These are phyloP conservation scores for Apostichopus californicus DNA, from an alignment of 35 echinoderm and acorn worm species.

Conservation along the genomic window DNA sequence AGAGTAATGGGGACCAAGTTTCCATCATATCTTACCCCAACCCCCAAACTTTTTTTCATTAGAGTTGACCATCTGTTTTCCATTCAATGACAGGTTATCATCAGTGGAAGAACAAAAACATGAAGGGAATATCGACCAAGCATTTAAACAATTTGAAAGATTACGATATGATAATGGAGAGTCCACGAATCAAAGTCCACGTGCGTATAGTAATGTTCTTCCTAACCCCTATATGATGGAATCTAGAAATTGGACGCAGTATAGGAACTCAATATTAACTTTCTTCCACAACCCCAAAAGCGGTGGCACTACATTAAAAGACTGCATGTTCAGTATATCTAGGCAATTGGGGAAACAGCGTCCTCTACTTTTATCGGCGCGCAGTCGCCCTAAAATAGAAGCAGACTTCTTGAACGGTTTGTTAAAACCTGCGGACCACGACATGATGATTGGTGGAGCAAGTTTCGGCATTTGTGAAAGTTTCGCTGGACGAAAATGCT, in stretches of 20 bases:
- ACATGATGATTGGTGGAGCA: not conserved
- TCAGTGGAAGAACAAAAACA: too few species aligned
- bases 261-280: not conserved
- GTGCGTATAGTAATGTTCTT: not conserved
- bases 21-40: too few species aligned
- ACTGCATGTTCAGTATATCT: not conserved
- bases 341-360: not conserved
- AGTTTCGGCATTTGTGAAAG: not conserved
- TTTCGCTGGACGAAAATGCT: not conserved
- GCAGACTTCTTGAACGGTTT: slow-evolving; percentile 13
- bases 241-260: not conserved
- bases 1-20: too few species aligned
- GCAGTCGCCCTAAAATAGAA: not conserved
- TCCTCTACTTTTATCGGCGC: not conserved
- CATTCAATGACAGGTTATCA: too few species aligned
- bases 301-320: slow-evolving; percentile 33
- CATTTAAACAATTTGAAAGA: too few species aligned
- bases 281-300: slow-evolving; percentile 19
- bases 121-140: too few species aligned
- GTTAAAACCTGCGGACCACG: not conserved
- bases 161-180: too few species aligned
- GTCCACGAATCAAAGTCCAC: too few species aligned
- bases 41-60: too few species aligned
- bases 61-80: too few species aligned
- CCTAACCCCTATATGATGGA: slow-evolving; percentile 6